A percentile compares a stretch with the other conserved stretches of the same genome.
phyloP scores from a whole-genome alignment of 1,140 invertebrate species.

The Drosophila pandora region DNA sequence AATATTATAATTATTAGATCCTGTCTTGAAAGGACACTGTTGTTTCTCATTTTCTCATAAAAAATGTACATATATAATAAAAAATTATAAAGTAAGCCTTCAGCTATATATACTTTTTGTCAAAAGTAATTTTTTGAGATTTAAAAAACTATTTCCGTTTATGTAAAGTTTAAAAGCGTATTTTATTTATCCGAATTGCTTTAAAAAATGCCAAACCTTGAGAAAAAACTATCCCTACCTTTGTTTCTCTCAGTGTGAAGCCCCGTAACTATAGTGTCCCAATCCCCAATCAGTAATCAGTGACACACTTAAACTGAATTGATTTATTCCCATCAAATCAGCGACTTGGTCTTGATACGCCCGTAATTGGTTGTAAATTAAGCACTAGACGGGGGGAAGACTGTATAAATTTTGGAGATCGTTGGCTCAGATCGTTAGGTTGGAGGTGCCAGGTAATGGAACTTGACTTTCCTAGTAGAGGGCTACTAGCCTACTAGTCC shows the following conservation, averaged over 20 bases:
- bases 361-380: slow-evolving; percentile 83
- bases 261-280: slow-evolving; percentile 20
- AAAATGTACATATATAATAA: too few relatives aligned
- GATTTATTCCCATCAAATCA: slow-evolving; percentile 81
- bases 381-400: slow-evolving; percentile 4
- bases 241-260: slow-evolving; percentile 7
- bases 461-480: background rate
- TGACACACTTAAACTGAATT: slow-evolving; percentile 80
- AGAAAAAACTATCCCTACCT: too few relatives aligned
- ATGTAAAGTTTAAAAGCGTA: too few relatives aligned
- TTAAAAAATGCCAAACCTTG: background rate
- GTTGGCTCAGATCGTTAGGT: slow-evolving; percentile 5
- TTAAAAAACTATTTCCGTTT: too few relatives aligned
- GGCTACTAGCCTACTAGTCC: too few relatives aligned
- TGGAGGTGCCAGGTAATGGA: background rate
- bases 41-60: too few relatives aligned
- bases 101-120: too few relatives aligned
- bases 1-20: too few relatives aligned
- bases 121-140: too few relatives aligned
- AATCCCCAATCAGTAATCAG: slow-evolving; percentile 66
- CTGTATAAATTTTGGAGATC: slow-evolving; percentile 24
- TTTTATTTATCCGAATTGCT: background rate
- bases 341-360: slow-evolving; percentile 62
- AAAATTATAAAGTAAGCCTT: too few relatives aligned
- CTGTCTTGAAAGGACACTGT: too few relatives aligned